Conservation (phyloP, 2,113 vertebrate species). For the Ceyx melanurus region DNA sequence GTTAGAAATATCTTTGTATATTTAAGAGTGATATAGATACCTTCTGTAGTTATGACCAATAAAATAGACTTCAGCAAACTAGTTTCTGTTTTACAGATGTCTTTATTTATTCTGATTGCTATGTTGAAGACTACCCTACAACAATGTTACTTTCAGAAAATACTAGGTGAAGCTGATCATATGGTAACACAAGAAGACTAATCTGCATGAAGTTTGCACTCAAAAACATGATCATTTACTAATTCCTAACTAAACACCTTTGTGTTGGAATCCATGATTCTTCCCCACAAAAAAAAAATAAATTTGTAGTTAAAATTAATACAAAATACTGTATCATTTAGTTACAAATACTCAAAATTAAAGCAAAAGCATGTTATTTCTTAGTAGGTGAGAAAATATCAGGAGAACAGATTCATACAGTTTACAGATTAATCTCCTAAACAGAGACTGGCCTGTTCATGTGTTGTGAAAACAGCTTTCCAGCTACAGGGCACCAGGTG, state of each 20-base stretch:
- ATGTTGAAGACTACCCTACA: neutral
- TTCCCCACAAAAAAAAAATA: neutral
- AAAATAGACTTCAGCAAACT: neutral
- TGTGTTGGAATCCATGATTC: neutral
- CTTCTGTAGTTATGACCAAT: neutral
- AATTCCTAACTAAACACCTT: neutral
- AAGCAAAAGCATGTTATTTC: slow-evolving; percentile 1
- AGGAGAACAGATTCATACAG: neutral
- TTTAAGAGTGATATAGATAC: neutral
- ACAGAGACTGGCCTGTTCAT: neutral
- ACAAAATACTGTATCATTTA: neutral
- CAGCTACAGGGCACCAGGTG: slow-evolving; percentile 37
- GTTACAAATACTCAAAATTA: neutral
- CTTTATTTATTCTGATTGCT: neutral
- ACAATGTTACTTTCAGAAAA: neutral
- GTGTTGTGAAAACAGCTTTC: neutral
- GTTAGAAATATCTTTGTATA: neutral
- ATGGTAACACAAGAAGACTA: neutral
- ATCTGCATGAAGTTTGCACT: neutral
- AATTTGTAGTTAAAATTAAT: neutral
- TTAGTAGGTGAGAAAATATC: slow-evolving; percentile 27
- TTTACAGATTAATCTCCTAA: neutral
- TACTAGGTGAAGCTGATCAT: neutral
- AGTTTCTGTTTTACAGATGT: neutral
- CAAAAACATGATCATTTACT: neutral